Conservation (phyloP, 2,888 invertebrate species). For the Phengaris alcon region DNA sequence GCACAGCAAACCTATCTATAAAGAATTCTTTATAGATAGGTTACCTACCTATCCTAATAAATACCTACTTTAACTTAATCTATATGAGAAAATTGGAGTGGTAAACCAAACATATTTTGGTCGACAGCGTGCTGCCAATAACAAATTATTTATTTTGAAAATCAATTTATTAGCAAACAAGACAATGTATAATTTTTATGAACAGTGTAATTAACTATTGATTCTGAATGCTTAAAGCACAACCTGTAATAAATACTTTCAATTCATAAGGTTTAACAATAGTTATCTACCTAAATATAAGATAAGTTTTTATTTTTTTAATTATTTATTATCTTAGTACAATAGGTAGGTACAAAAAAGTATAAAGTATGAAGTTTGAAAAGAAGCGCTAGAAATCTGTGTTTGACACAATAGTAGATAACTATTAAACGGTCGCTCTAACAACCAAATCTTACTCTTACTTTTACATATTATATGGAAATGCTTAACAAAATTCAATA, state of each 20-base stretch:
- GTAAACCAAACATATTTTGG: neutral
- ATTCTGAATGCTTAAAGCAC: slow-evolving; percentile 54
- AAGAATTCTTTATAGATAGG: neutral
- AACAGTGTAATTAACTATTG: slow-evolving; percentile 10
- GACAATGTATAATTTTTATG: slow-evolving; percentile 34
- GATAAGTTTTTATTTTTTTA: neutral
- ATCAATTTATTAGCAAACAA: slow-evolving; percentile 43
- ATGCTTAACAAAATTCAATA: neutral
- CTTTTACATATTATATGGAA: neutral
- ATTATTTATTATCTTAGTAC: neutral
- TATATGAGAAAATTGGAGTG: neutral
- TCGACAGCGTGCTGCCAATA: neutral
- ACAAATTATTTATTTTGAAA: slow-evolving; percentile 27
- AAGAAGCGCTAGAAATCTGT: neutral
- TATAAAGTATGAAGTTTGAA: neutral
- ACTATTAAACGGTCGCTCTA: neutral
- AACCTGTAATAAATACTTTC: slow-evolving; percentile 40
- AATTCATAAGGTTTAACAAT: neutral
- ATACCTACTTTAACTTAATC: slow-evolving; percentile 19
- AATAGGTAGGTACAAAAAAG: neutral
- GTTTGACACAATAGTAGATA: neutral
- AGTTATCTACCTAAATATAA: neutral
- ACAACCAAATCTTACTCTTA: neutral
- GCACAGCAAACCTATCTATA: too few relatives aligned
- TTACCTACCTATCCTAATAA: too few relatives aligned